Percentiles rank a stretch among this genome's conserved stretches.
These are phyloP conservation scores for Eurois occulta DNA, from an alignment of 2,888 invertebrate species.

Conservation along the genomic window DNA sequence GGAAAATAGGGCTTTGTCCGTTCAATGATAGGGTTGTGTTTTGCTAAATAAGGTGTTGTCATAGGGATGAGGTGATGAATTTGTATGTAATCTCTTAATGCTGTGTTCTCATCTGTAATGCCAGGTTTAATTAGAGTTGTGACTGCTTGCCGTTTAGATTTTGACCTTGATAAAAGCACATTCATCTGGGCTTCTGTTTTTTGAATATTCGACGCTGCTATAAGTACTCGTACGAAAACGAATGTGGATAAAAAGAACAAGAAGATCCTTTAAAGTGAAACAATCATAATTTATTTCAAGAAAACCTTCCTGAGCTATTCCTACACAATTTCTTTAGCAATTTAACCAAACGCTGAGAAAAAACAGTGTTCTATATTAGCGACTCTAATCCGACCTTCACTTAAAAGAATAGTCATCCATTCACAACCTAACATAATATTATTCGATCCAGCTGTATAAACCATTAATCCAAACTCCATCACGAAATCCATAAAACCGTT, in stretches of 20 bases:
- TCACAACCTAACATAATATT: neutral
- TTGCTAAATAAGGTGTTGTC: neutral
- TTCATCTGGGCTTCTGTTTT: neutral
- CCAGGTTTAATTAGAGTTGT: conserved; percentile 48
- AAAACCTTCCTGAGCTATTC: neutral
- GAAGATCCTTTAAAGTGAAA: neutral
- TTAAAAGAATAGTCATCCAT: neutral
- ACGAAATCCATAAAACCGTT: neutral
- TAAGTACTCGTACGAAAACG: neutral
- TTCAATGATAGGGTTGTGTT: neutral
- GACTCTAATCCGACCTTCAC: neutral
- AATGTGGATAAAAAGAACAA: too few species aligned
- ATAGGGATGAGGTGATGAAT: conserved; percentile 45
- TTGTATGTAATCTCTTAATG: conserved; percentile 65
- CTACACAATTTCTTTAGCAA: neutral
- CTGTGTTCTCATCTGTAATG: conserved; percentile 61
- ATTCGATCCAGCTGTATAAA: neutral
- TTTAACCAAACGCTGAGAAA: neutral
- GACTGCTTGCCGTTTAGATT: neutral
- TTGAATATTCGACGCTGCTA: neutral
- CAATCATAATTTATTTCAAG: neutral
- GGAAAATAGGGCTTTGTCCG: neutral
- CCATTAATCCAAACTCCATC: neutral
- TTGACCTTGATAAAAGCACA: neutral
- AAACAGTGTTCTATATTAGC: neutral